Evolutionary conservation across 2,888 invertebrate genomes (phyloP).

Genomic region (Heliconius sara): DNA sequence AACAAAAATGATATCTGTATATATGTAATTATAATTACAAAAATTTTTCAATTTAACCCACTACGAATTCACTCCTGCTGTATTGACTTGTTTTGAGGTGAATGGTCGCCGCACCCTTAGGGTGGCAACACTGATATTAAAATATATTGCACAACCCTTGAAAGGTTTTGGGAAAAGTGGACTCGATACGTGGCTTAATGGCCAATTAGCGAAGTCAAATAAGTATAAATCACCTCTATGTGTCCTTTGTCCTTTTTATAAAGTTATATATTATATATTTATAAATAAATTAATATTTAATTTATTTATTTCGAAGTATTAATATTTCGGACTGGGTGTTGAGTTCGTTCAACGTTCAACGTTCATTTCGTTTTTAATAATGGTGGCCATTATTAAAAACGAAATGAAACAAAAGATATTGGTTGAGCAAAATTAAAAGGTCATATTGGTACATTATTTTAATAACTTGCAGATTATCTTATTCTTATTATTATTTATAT

Average conservation of each 20-base stretch:
- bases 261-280: neutral
- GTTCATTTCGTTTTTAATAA: too few relatives aligned
- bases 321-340: too few relatives aligned
- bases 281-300: too few relatives aligned
- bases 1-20: neutral
- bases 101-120: conserved; percentile 67
- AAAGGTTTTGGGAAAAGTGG: conserved; percentile 21
- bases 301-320: too few relatives aligned
- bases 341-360: too few relatives aligned
- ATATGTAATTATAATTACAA: neutral
- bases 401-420: too few relatives aligned
- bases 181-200: conserved; percentile 27
- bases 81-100: conserved; percentile 55
- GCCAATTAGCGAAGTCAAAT: conserved; percentile 38
- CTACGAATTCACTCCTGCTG: conserved; percentile 12
- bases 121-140: conserved; percentile 36
- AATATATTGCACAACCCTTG: conserved; percentile 38
- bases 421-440: neutral
- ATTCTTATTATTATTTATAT: too few relatives aligned
- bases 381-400: too few relatives aligned
- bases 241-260: neutral
- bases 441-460: neutral
- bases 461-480: too few relatives aligned
- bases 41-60: neutral
- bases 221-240: conserved; percentile 9